Conservation (phyloP, 53 echinoderm and acorn worm species). For the Temnopleurus reevesii region DNA sequence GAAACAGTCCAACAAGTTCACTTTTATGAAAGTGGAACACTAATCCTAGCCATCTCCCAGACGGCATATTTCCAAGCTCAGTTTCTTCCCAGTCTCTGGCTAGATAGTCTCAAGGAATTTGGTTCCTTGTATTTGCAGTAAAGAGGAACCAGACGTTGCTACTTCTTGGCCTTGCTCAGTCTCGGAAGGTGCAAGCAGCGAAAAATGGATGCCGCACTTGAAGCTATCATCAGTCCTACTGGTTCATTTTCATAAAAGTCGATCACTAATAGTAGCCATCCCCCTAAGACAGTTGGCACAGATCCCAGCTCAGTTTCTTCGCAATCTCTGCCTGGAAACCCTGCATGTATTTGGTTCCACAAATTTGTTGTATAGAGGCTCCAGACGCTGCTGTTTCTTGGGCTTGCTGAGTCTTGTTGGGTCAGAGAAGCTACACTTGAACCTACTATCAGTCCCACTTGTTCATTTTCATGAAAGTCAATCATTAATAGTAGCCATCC, state of each 20-base stretch:
- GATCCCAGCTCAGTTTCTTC: conserved; percentile 90
- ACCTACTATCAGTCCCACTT: background rate
- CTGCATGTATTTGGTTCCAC: conserved; percentile 97
- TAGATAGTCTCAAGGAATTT: conserved; percentile 92
- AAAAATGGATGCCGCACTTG: conserved; percentile 93
- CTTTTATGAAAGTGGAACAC: too few relatives aligned
- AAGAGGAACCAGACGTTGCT: conserved; percentile 90
- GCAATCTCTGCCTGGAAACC: conserved; percentile 87
- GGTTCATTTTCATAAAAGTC: too few relatives aligned
- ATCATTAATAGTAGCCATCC: background rate
- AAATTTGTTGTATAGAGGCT: conserved; percentile 97
- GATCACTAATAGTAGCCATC: too few relatives aligned
- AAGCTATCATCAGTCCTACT: too few relatives aligned
- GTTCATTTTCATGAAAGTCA: background rate
- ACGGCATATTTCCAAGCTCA: too few relatives aligned
- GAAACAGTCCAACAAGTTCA: too few relatives aligned
- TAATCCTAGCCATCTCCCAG: too few relatives aligned
- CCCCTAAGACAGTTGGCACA: too few relatives aligned
- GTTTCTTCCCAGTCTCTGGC: conserved; percentile 88
- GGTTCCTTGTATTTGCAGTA: conserved; percentile 99
- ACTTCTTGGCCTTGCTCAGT: conserved; percentile 98
- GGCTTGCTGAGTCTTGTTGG: conserved; percentile 93
- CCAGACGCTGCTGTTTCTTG: conserved; percentile 96
- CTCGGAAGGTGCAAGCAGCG: conserved; percentile 83
- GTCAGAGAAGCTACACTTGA: conserved; percentile 83